phyloP scores from a whole-genome alignment of 2,888 invertebrate genomes.

The Phasia obesa region DNA sequence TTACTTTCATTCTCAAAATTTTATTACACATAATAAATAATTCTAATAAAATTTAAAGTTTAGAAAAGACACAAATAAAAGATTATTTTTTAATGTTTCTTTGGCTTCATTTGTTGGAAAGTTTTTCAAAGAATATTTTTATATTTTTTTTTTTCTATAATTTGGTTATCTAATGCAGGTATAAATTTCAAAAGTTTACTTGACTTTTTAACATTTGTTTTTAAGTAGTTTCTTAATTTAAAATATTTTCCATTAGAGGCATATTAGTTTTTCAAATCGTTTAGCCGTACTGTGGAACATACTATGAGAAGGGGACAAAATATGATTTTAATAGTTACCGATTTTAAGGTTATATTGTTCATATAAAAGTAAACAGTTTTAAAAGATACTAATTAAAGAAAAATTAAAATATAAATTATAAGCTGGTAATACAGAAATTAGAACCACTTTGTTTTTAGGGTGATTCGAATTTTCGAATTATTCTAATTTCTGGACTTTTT shows the following conservation, averaged over 20 bases:
- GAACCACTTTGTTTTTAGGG: constrained; percentile 9
- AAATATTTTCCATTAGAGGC: neutral
- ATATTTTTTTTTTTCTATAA: constrained; percentile 10
- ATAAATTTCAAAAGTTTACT: constrained; percentile 34
- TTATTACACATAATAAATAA: constrained; percentile 1
- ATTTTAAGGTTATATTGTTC: no score
- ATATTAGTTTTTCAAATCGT: no score
- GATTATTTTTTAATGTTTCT: constrained; percentile 36
- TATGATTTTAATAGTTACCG: no score
- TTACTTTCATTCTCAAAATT: constrained; percentile 3
- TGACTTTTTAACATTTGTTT: constrained; percentile 36
- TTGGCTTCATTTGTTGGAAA: constrained; percentile 44
- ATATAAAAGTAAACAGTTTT: no score
- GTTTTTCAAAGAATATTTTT: constrained; percentile 25
- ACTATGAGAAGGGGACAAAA: no score
- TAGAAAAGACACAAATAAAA: neutral
- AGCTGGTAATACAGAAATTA: no score
- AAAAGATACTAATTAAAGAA: no score
- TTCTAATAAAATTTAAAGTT: constrained; percentile 26
- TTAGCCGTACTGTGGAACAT: no score
- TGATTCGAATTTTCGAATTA: no score
- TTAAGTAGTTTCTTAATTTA: neutral
- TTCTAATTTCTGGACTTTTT: no score
- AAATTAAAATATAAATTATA: no score
- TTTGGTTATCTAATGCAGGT: constrained; percentile 47